Conservation (phyloP, 2,888 invertebrate species). For the Ectemnius lituratus region DNA sequence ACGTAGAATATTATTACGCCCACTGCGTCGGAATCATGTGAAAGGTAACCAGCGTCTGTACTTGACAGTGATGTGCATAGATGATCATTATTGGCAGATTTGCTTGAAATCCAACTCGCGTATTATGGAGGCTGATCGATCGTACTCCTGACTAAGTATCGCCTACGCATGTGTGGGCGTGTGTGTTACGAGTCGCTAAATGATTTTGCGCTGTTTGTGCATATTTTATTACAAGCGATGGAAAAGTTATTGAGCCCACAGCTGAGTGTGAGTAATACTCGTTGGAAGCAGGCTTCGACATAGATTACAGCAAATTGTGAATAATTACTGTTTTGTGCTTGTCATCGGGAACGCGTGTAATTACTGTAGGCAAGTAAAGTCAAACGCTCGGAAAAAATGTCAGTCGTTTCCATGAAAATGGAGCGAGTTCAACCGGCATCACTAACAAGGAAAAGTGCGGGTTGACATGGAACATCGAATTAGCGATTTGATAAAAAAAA, state of each 20-base stretch:
- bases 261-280: too few species aligned
- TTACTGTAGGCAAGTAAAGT: not conserved
- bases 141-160: constrained; percentile 2
- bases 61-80: too few species aligned
- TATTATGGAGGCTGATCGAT: not conserved
- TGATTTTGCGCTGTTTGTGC: not conserved
- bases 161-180: too few species aligned
- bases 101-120: constrained; percentile 37
- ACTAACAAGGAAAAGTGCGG: constrained; percentile 47
- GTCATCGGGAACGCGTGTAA: too few species aligned
- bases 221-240: not conserved
- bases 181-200: too few species aligned
- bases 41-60: not conserved
- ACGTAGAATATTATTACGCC: not conserved
- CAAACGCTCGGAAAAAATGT: not conserved
- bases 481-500: constrained; percentile 36
- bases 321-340: too few species aligned
- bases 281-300: too few species aligned
- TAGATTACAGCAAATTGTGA: too few species aligned
- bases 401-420: constrained; percentile 1
- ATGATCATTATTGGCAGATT: constrained; percentile 11
- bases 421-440: constrained; percentile 32
- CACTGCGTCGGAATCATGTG: not conserved
- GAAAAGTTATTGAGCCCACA: too few species aligned
- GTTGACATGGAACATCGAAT: constrained; percentile 55